phyloP scores from a whole-genome alignment of 2,113 vertebrate species.

The Microcebus ravelobensis region DNA sequence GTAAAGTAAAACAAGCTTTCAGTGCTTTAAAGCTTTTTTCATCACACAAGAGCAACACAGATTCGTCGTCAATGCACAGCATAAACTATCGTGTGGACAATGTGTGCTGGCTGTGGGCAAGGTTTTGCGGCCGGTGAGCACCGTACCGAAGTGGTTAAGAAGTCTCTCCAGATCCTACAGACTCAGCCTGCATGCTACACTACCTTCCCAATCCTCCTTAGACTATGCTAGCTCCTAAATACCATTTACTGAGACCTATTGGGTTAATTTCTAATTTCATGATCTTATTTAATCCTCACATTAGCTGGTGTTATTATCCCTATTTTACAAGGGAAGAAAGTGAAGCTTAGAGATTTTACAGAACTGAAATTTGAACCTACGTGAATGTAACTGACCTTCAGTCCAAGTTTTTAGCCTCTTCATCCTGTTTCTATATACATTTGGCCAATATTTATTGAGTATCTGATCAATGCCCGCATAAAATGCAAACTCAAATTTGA shows the following conservation, averaged over 20 bases:
- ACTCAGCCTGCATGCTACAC: rapidly evolving
- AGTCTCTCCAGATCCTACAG: neutral
- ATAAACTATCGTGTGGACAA: too few species aligned
- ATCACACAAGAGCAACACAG: too few species aligned
- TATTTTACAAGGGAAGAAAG: neutral
- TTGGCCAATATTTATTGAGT: neutral
- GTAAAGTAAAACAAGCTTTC: too few species aligned
- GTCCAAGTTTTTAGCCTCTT: neutral
- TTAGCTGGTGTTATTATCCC: neutral
- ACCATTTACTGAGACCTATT: neutral
- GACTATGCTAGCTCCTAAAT: neutral
- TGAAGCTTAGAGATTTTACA: neutral
- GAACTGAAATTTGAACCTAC: neutral
- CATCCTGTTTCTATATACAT: neutral
- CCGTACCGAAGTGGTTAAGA: too few species aligned
- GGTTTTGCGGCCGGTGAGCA: too few species aligned
- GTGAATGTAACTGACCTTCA: neutral
- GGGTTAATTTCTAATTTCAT: neutral
- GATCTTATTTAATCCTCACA: neutral
- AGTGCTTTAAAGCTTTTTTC: too few species aligned
- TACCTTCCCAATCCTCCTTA: neutral
- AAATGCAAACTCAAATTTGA: slow-evolving; percentile 6
- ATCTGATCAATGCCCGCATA: neutral
- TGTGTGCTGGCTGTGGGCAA: too few species aligned
- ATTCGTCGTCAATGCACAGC: too few species aligned